phyloP scores from a whole-genome alignment of 1,140 invertebrate genomes.

The Microvelia longipes region DNA sequence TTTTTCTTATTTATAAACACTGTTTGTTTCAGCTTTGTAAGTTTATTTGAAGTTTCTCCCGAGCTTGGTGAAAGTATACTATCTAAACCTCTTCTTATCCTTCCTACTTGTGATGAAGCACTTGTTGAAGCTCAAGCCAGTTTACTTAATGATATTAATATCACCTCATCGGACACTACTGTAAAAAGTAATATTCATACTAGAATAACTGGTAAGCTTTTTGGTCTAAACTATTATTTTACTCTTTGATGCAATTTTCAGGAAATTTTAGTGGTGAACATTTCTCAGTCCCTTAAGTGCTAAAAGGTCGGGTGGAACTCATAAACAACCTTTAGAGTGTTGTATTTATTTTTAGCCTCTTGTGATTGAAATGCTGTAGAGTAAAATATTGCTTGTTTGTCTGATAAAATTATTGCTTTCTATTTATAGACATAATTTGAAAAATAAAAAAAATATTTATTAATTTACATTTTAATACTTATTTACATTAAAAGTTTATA shows the following conservation, averaged over 20 bases:
- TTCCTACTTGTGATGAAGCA: slow-evolving; percentile 45
- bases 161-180: slow-evolving; percentile 21
- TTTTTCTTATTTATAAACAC: background rate
- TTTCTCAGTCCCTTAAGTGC: background rate
- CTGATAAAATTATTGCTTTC: background rate
- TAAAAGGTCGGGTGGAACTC: background rate
- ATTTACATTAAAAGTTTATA: too few relatives aligned
- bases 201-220: slow-evolving; percentile 32
- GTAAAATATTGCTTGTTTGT: background rate
- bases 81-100: slow-evolving; percentile 34
- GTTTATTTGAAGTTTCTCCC: slow-evolving; percentile 40
- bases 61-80: slow-evolving; percentile 41
- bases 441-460: too few relatives aligned
- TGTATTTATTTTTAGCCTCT: background rate
- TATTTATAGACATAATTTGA: too few relatives aligned
- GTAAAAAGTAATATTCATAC: slow-evolving; percentile 52
- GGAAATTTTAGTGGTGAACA: background rate
- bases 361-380: background rate
- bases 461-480: too few relatives aligned
- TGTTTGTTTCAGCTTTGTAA: slow-evolving; percentile 40
- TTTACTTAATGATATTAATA: slow-evolving; percentile 6
- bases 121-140: slow-evolving; percentile 40
- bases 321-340: background rate
- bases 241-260: slow-evolving; percentile 1
- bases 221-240: background rate